These are phyloP conservation scores for Apistogramma diplotaenia DNA, from an alignment of 2,113 vertebrate species.

Conservation along the genomic window DNA sequence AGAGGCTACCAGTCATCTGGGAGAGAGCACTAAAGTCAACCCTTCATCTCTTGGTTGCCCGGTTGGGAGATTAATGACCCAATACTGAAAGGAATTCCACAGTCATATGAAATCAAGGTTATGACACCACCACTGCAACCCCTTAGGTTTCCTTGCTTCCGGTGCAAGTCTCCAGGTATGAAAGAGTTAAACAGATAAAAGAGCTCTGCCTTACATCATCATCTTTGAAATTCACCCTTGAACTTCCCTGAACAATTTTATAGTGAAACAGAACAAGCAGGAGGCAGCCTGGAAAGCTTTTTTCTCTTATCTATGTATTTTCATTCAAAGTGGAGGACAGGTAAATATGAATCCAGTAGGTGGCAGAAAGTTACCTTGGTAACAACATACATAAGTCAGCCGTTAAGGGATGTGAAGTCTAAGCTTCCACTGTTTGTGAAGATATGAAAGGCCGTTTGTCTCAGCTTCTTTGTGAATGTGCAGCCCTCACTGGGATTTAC, in stretches of 20 bases:
- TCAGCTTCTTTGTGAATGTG: background rate
- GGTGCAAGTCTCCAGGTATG: background rate
- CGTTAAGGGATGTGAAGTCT: background rate
- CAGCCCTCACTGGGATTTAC: background rate
- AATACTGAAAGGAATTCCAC: background rate
- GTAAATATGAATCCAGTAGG: conserved; percentile 59
- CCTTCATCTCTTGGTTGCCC: background rate
- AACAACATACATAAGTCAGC: conserved; percentile 25
- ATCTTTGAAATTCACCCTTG: background rate
- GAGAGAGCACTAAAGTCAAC: background rate
- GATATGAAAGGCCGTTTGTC: background rate
- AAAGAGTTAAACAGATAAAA: background rate
- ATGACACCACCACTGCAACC: background rate
- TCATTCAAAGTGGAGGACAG: conserved; percentile 3
- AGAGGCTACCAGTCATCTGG: background rate
- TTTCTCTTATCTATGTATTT: background rate
- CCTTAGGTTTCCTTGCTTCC: background rate
- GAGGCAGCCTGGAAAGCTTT: background rate
- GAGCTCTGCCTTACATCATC: background rate
- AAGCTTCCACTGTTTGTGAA: background rate
- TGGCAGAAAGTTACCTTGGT: conserved; percentile 61
- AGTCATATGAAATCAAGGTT: conserved; percentile 8
- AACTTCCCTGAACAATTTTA: background rate
- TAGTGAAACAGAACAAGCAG: background rate
- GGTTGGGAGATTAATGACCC: background rate